A percentile compares a stretch with the other conserved stretches of the same genome.
Evolutionary conservation across 2,113 vertebrate genomes (phyloP).

Genomic region (Thermophis baileyi): DNA sequence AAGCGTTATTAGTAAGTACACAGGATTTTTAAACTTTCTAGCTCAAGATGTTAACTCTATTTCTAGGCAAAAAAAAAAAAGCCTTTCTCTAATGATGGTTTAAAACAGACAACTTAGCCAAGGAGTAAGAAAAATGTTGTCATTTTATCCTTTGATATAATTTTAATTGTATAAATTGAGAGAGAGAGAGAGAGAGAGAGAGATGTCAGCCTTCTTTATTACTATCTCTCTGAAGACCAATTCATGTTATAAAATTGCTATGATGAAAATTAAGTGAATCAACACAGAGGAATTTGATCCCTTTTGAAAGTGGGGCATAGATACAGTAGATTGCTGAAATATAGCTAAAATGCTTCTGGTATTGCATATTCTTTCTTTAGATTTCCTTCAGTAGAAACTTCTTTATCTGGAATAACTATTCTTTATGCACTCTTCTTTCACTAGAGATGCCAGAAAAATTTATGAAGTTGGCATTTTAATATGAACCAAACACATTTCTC

Average conservation of each 20-base stretch:
- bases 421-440: neutral
- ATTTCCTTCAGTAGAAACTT: neutral
- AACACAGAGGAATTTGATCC: neutral
- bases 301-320: neutral
- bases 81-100: neutral
- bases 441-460: neutral
- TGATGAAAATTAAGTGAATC: neutral
- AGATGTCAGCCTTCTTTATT: neutral
- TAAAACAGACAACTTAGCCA: neutral
- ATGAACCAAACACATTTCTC: neutral
- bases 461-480: neutral
- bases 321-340: neutral
- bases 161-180: neutral
- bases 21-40: neutral
- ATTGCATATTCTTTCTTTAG: neutral
- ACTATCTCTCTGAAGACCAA: neutral
- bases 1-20: neutral
- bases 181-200: neutral
- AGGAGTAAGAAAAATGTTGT: neutral
- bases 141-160: neutral
- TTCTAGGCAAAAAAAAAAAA: neutral
- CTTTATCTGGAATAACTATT: neutral
- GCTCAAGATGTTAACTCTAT: neutral
- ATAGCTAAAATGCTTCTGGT: neutral
- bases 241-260: neutral